phyloP scores from a whole-genome alignment of 2,113 vertebrate species.

The Ursus arctos region DNA sequence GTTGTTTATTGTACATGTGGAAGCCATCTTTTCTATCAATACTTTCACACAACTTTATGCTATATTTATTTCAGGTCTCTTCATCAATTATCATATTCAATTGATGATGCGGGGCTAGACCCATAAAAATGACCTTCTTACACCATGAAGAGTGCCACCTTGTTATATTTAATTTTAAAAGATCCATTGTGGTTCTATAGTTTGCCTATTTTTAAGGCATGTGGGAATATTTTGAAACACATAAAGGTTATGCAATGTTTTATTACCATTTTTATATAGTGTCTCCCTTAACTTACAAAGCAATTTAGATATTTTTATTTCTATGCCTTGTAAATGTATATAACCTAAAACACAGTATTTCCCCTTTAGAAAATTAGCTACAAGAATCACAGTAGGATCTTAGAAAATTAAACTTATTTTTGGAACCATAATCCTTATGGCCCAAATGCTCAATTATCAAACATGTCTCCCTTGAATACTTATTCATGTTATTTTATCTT shows the following conservation, averaged over 20 bases:
- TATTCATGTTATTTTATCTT: conserved; percentile 22
- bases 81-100: background rate
- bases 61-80: background rate
- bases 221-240: background rate
- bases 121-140: background rate
- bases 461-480: background rate
- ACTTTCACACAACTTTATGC: background rate
- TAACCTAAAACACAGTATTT: background rate
- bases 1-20: background rate
- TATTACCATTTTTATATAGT: conserved; percentile 11
- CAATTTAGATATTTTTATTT: background rate
- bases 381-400: background rate
- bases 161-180: background rate
- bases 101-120: background rate
- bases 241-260: background rate
- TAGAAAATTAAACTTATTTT: background rate
- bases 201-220: background rate
- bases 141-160: background rate
- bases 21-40: background rate
- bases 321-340: background rate
- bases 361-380: background rate
- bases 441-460: background rate
- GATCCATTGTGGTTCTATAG: background rate
- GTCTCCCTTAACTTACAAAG: background rate
- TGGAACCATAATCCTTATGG: background rate